These are phyloP conservation scores for Bursaphelenchus mucronatus DNA, from an alignment of 1,140 invertebrate genomes.

Conservation along the genomic window DNA sequence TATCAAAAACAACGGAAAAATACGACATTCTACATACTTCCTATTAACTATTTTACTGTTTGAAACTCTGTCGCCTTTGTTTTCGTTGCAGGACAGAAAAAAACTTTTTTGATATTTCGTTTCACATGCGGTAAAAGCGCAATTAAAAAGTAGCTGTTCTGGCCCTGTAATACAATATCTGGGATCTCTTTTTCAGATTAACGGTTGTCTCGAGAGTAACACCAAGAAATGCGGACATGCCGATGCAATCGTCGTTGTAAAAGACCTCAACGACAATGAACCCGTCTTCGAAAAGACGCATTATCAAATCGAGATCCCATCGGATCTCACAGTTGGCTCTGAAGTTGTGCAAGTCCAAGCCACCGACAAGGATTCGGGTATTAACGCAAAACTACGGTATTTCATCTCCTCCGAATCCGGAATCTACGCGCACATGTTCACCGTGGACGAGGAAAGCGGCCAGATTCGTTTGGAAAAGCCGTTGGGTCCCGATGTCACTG, in stretches of 20 bases:
- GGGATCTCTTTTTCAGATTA: slow-evolving; percentile 42
- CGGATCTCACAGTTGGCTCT: slow-evolving; percentile 36
- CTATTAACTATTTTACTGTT: too few relatives aligned
- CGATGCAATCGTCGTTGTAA: slow-evolving; percentile 33
- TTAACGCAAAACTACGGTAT: slow-evolving; percentile 39
- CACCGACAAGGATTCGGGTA: slow-evolving; percentile 38
- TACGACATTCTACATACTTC: too few relatives aligned
- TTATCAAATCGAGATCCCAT: slow-evolving; percentile 33
- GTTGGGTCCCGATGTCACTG: slow-evolving; percentile 8
- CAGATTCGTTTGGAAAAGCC: slow-evolving; percentile 23
- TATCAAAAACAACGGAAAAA: too few relatives aligned
- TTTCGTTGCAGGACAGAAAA: too few relatives aligned
- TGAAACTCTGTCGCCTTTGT: too few relatives aligned
- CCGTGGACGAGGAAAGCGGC: slow-evolving; percentile 38
- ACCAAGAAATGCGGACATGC: slow-evolving; percentile 35
- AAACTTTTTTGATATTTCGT: too few relatives aligned
- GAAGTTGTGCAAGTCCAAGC: slow-evolving; percentile 34
- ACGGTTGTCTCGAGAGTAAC: slow-evolving; percentile 39
- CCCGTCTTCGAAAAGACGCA: slow-evolving; percentile 33
- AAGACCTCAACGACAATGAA: slow-evolving; percentile 49
- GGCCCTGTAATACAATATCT: slow-evolving; percentile 1
- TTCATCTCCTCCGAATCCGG: slow-evolving; percentile 15
- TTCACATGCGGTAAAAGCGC: too few relatives aligned
- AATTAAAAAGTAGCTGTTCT: too few relatives aligned
- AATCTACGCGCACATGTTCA: slow-evolving; percentile 25